phyloP scores from a whole-genome alignment of 2,888 invertebrate species.

The Arrhopalites spinosus region DNA sequence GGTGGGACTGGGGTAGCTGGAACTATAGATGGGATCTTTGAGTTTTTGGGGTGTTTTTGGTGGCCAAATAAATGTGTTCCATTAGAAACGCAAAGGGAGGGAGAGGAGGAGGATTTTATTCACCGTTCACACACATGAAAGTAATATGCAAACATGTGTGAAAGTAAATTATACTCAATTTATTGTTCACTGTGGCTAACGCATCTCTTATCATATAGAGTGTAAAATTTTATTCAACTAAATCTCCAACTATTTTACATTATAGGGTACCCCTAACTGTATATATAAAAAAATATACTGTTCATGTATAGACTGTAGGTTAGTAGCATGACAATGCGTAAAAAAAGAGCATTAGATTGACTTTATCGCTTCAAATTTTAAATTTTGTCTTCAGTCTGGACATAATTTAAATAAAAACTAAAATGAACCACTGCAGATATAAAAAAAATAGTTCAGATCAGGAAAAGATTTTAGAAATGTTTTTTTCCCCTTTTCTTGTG shows the following conservation, averaged over 20 bases:
- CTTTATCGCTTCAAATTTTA: not conserved
- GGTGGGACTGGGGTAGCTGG: not conserved
- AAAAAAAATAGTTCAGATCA: too few species aligned
- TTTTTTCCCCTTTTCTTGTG: too few species aligned
- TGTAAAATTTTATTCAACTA: not conserved
- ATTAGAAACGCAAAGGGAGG: constrained; percentile 1
- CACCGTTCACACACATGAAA: constrained; percentile 18
- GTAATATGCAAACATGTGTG: constrained; percentile 20
- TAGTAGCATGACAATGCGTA: too few species aligned
- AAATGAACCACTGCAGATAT: not conserved
- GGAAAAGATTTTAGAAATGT: too few species aligned
- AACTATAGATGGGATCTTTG: too few species aligned
- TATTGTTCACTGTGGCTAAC: not conserved
- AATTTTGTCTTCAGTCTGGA: not conserved
- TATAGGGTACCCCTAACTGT: too few species aligned
- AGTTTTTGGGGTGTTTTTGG: not conserved
- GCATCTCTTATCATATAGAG: not conserved
- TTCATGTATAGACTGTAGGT: too few species aligned
- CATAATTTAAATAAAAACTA: too few species aligned
- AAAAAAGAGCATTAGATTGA: not conserved
- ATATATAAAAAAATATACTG: too few species aligned
- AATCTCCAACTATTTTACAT: too few species aligned
- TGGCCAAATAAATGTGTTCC: constrained; percentile 11
- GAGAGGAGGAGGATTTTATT: too few species aligned
- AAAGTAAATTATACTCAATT: constrained; percentile 19